These are phyloP conservation scores for Meandrina meandrites DNA, from an alignment of 92 coral and sea anemone species.

Conservation along the genomic window DNA sequence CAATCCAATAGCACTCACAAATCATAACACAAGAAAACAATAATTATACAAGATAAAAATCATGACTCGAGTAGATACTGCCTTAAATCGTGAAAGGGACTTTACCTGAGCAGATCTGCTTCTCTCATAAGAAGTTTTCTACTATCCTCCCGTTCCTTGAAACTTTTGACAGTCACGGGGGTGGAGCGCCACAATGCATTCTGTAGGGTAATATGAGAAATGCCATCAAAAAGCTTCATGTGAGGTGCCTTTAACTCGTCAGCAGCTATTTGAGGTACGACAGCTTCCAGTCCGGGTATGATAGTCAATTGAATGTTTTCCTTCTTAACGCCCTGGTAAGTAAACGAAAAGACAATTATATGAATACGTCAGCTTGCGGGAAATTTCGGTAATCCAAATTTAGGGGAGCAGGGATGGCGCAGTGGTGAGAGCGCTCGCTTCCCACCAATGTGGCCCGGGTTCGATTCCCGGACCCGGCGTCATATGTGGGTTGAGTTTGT, in stretches of 20 bases:
- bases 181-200: conserved; percentile 62
- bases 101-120: conserved; percentile 64
- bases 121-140: conserved; percentile 42
- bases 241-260: conserved; percentile 15
- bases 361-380: background rate
- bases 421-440: no score
- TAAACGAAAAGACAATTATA: background rate
- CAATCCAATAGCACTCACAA: no score
- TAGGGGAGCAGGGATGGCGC: no score
- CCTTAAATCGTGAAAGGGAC: background rate
- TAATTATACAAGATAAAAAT: background rate
- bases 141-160: conserved; percentile 15
- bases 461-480: no score
- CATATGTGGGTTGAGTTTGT: no score
- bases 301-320: background rate
- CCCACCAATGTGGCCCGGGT: no score
- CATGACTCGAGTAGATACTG: background rate
- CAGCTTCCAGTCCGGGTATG: background rate
- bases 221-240: background rate
- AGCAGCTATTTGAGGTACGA: conserved; percentile 15
- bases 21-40: no score
- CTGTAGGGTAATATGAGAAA: conserved; percentile 61
- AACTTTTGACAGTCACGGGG: conserved; percentile 66
- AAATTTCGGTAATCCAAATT: no score
- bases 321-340: background rate